phyloP scores from a whole-genome alignment of 1,140 invertebrate species.

The Nasonia longicornis region DNA sequence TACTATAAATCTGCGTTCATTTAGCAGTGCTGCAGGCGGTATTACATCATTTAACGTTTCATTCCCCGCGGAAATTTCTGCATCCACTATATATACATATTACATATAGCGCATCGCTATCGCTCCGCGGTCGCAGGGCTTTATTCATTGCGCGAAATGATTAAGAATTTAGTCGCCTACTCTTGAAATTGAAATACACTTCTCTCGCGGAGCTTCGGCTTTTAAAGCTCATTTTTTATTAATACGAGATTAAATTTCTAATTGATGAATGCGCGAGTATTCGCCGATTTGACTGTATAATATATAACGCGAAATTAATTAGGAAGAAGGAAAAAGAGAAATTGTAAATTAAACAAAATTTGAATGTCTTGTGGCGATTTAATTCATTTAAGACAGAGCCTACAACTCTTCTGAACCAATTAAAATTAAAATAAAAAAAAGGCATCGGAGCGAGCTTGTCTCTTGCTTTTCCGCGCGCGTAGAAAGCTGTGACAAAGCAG shows the following conservation, averaged over 20 bases:
- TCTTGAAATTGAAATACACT: background rate
- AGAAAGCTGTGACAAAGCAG: background rate
- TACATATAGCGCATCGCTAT: background rate
- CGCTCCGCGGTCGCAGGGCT: background rate
- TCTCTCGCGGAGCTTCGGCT: background rate
- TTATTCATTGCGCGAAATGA: background rate
- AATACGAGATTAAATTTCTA: background rate
- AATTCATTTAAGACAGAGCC: background rate
- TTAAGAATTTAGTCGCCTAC: background rate
- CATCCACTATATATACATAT: background rate
- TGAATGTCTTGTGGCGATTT: background rate
- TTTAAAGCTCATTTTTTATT: background rate
- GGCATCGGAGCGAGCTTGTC: background rate
- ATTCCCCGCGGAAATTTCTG: background rate
- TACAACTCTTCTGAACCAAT: background rate
- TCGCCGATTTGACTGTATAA: no score
- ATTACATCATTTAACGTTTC: constrained; percentile 13
- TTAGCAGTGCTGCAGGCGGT: background rate
- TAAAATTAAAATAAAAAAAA: background rate
- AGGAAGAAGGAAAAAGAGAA: no score
- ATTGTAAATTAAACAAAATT: no score
- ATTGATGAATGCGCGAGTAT: background rate
- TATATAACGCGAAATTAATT: no score
- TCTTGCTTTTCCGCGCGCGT: background rate
- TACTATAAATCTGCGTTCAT: background rate